phyloP scores from a whole-genome alignment of 2,797 vertebrate species.

The Aldrovandia affinis region DNA sequence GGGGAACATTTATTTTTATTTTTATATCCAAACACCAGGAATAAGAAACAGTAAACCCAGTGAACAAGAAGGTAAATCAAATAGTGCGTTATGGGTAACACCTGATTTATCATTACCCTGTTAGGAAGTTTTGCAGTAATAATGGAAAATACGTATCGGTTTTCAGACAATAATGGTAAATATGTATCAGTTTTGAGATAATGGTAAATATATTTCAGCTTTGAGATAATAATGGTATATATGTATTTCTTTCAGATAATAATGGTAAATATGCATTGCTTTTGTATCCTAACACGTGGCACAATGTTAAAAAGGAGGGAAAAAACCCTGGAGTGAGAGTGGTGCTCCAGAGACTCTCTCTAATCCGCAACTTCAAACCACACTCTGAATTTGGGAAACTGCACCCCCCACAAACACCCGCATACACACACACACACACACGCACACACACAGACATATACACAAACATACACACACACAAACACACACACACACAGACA shows the following conservation, averaged over 20 bases:
- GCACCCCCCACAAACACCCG: background rate
- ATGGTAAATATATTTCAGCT: no score
- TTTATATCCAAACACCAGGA: background rate
- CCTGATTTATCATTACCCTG: background rate
- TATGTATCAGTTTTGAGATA: background rate
- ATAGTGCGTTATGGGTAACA: background rate
- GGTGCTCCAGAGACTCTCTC: background rate
- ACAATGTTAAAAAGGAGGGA: background rate
- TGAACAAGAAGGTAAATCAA: background rate
- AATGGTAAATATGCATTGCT: background rate
- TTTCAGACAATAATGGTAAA: background rate
- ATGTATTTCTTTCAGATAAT: background rate
- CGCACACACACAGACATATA: background rate
- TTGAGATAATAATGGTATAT: background rate
- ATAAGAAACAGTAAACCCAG: background rate
- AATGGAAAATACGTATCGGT: background rate
- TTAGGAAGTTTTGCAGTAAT: background rate
- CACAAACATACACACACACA: no score
- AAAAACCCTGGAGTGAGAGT: background rate
- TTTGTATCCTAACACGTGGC: slow-evolving; percentile 4
- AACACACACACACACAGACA: no score
- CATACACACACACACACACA: background rate
- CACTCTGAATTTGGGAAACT: background rate
- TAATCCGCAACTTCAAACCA: slow-evolving; percentile 2
- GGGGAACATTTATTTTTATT: background rate